Conservation (phyloP, 2,888 invertebrate species). For the Bedellia somnulentella region DNA sequence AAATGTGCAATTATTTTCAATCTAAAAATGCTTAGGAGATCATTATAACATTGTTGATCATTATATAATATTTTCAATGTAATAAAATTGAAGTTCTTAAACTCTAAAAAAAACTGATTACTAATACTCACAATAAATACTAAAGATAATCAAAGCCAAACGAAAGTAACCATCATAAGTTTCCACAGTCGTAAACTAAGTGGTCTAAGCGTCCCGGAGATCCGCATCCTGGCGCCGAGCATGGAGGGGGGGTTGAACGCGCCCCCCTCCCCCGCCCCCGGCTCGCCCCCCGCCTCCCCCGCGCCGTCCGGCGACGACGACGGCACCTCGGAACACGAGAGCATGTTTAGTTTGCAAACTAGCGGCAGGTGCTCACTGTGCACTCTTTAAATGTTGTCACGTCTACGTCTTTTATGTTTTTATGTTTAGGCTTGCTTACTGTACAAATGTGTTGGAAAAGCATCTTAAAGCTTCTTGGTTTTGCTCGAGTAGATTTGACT, state of each 20-base stretch:
- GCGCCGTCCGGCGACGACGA: constrained; percentile 18
- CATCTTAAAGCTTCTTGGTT: too few relatives aligned
- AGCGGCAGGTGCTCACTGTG: constrained; percentile 35
- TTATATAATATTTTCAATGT: neutral
- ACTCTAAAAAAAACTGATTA: neutral
- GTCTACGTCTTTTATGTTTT: too few relatives aligned
- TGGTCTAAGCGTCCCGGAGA: constrained; percentile 77
- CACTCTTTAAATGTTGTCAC: too few relatives aligned
- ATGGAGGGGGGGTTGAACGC: constrained; percentile 77
- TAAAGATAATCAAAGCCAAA: too few relatives aligned
- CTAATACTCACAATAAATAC: too few relatives aligned
- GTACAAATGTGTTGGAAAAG: too few relatives aligned
- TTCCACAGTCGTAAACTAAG: constrained; percentile 72
- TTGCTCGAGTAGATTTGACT: too few relatives aligned
- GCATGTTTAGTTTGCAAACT: constrained; percentile 53
- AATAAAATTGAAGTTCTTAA: neutral
- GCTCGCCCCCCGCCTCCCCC: constrained; percentile 10
- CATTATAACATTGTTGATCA: too few relatives aligned
- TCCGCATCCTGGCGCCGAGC: constrained; percentile 80
- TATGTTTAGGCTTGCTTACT: too few relatives aligned
- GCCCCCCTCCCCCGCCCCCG: constrained; percentile 11
- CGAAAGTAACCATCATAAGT: too few relatives aligned
- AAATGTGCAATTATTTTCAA: too few relatives aligned
- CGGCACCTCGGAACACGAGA: constrained; percentile 52
- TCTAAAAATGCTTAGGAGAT: too few relatives aligned